Base-by-base conservation (phyloP, 35 echinoderm and acorn worm genomes). In the Eucidaris tribuloides region DNA sequence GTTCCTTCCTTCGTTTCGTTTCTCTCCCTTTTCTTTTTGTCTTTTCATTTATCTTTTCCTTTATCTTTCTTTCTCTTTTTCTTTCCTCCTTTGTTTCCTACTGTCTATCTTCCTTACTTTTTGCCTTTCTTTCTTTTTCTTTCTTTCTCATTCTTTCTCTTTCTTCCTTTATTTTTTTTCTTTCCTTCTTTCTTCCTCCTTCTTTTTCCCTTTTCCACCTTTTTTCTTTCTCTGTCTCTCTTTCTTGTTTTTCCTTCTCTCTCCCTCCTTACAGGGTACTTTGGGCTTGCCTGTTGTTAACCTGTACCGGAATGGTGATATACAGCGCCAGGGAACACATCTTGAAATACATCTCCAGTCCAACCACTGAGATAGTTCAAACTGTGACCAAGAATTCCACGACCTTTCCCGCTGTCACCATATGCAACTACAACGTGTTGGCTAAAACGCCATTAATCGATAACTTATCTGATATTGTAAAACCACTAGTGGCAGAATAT, bases 341-440 rank as follows among this genome's bases (percentile, higher is more conserved):
- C 22, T 33, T 19, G 3, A 41, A 39, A 1, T 81, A 59, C 79
- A 13, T 0, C 3, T 7, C 79, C 29, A 20, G 79, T 14, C 18
- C 32, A 23, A 61, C 58, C 1, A 62, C 34, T 19, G 54, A 59
- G 11, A 44, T 59, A 20, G 37, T 81, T 37, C 24, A 71, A 31
- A 84, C 65, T n/a, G 31, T 11, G n/a, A 40, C 42, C 7, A 19
- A 25, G 34, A 18, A 22, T 27, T 48, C 39, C 28, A 35, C 71
- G 15, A 3, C 9, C 9, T 84, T 84, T 49, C 82, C 82, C 18
- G 41, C 82, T 39, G 62, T 84, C 2, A 84, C 82, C 23, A 49
- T 84, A 30, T 84, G 82, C 63, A 84, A 84, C 61, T 71, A 34
- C 15, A 84, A 84, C 63, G 17, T n/a, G 31, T 28, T 27, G 25